A percentile compares a stretch with the other conserved stretches of the same genome.
Conservation (phyloP, 2,113 vertebrate genomes). For the Onychorhynchus coronatus region DNA sequence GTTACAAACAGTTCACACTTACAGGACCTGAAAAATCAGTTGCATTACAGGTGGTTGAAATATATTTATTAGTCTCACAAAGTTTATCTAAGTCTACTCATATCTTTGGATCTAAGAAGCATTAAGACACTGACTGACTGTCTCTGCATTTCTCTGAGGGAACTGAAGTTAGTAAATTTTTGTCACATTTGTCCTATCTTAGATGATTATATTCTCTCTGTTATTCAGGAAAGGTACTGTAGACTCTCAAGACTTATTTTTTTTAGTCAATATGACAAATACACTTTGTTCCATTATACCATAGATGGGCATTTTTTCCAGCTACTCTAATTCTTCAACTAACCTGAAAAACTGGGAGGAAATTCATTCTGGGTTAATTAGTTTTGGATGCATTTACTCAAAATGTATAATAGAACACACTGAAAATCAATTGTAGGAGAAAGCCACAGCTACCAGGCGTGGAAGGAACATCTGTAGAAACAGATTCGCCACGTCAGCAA, state of each 20-base stretch:
- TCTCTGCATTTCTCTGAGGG: neutral
- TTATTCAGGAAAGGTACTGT: neutral
- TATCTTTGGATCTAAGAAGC: neutral
- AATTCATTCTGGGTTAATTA: slow-evolving; percentile 12
- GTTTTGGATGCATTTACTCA: neutral
- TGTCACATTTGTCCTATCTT: neutral
- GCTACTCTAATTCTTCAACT: neutral
- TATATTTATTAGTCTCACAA: neutral
- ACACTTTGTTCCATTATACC: neutral
- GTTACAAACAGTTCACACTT: neutral
- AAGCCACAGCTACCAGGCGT: no score
- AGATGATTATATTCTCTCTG: neutral
- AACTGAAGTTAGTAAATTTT: neutral
- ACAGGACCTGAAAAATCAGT: neutral
- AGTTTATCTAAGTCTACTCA: neutral
- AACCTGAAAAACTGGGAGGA: neutral
- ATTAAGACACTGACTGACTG: neutral
- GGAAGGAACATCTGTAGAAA: no score
- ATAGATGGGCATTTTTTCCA: neutral
- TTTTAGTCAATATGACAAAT: neutral
- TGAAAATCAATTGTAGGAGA: slow-evolving; percentile 24
- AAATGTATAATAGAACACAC: neutral
- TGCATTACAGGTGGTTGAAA: neutral
- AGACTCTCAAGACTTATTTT: neutral
- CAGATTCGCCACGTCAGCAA: no score